phyloP scores from a whole-genome alignment of 35 echinoderm and acorn worm genomes.

The Apostichopus parvimensis region DNA sequence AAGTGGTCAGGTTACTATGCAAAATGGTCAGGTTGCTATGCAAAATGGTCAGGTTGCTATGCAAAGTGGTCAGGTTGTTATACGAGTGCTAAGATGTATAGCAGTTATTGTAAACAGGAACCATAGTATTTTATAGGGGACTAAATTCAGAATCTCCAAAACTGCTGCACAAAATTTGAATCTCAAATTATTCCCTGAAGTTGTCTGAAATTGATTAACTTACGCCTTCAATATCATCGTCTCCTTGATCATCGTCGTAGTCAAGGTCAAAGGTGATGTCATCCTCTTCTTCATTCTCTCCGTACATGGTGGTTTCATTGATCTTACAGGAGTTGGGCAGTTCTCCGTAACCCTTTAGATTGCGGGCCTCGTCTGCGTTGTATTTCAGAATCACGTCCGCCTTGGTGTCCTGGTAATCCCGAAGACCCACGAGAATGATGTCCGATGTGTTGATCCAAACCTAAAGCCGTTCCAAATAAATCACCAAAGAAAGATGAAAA shows the following conservation, averaged over 20 bases:
- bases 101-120: too few species aligned
- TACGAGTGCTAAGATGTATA: too few species aligned
- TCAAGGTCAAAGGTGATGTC: slow-evolving; percentile 84
- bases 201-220: not conserved
- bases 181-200: too few species aligned
- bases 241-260: slow-evolving; percentile 58
- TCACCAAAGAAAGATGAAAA: too few species aligned
- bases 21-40: too few species aligned
- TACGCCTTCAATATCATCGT: slow-evolving; percentile 62
- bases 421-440: slow-evolving; percentile 92
- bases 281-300: slow-evolving; percentile 79
- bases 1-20: too few species aligned
- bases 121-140: too few species aligned
- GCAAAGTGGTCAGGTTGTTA: too few species aligned
- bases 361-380: slow-evolving; percentile 87
- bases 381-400: slow-evolving; percentile 97
- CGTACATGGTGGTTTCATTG: slow-evolving; percentile 77
- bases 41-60: too few species aligned
- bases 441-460: slow-evolving; percentile 94
- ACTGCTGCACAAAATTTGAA: too few species aligned
- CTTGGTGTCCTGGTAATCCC: slow-evolving; percentile 95
- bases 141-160: too few species aligned
- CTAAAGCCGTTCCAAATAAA: not conserved
- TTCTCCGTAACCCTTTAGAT: slow-evolving; percentile 90
- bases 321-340: slow-evolving; percentile 88